Conservation (phyloP, 2,113 vertebrate species). For the Petaurus breviceps region DNA sequence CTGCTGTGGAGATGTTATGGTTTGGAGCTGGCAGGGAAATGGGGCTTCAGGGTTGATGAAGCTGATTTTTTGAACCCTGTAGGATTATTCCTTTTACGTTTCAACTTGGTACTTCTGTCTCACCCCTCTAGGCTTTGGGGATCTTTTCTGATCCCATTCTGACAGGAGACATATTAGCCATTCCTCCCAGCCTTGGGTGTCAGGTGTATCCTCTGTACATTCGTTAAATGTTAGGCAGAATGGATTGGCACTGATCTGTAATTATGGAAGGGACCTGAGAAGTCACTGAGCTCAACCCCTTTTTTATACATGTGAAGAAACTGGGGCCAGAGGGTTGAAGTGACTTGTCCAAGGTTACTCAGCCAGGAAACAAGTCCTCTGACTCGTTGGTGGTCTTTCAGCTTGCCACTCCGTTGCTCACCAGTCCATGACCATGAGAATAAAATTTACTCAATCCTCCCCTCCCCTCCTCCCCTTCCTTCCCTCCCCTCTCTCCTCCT, state of each 20-base stretch:
- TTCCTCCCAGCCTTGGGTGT: neutral
- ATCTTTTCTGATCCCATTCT: neutral
- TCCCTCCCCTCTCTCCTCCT: neutral
- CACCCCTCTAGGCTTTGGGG: neutral
- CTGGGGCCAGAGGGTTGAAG: neutral
- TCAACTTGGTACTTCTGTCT: neutral
- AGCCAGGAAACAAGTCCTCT: neutral
- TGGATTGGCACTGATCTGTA: neutral
- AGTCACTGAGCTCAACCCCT: neutral
- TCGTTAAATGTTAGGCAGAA: neutral
- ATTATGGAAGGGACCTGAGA: neutral
- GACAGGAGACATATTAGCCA: neutral
- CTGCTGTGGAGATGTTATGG: neutral
- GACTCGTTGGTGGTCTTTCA: neutral
- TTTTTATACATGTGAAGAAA: neutral
- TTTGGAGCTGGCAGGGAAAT: neutral
- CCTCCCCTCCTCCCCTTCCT: neutral
- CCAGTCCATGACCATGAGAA: neutral
- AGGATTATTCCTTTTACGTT: neutral
- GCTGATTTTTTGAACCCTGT: neutral
- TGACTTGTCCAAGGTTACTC: neutral
- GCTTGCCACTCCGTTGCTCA: neutral
- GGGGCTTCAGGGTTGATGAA: neutral
- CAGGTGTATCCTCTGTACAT: neutral
- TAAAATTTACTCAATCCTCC: conserved; percentile 22